Conservation (phyloP, 2,888 invertebrate genomes). For the Drosophila mimica region DNA sequence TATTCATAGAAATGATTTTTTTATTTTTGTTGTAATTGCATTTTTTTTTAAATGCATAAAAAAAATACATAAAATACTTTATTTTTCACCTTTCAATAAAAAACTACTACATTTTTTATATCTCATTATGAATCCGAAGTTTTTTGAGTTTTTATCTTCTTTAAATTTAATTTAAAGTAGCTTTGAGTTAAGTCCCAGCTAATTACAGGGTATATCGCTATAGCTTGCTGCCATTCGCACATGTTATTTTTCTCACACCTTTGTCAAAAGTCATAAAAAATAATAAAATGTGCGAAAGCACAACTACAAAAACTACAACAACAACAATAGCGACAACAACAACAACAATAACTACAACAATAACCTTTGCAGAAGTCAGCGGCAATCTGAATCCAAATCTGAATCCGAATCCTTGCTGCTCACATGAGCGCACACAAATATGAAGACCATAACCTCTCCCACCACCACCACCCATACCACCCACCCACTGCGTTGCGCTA, state of each 20-base stretch:
- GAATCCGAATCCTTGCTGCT: conserved; percentile 55
- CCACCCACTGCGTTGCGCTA: not conserved
- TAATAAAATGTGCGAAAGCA: conserved; percentile 76
- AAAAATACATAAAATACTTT: not conserved
- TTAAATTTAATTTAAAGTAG: not conserved
- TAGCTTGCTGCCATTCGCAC: conserved; percentile 24
- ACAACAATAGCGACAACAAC: conserved; percentile 9
- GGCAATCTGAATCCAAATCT: conserved; percentile 27
- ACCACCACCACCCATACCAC: not conserved
- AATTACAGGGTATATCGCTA: conserved; percentile 39
- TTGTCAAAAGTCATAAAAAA: conserved; percentile 76
- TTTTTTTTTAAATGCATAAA: not conserved
- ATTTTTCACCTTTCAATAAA: not conserved
- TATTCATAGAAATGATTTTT: not conserved
- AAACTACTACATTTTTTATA: too few species aligned
- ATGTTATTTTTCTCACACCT: conserved; percentile 53
- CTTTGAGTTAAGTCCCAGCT: not conserved
- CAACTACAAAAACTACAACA: conserved; percentile 55
- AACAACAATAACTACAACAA: not conserved
- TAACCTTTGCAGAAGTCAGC: conserved; percentile 23
- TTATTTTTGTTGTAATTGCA: too few species aligned
- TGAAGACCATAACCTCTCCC: conserved; percentile 52
- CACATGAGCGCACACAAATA: conserved; percentile 77
- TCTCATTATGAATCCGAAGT: not conserved
- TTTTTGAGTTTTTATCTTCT: not conserved